phyloP scores from a whole-genome alignment of 2,797 vertebrate species.

The Saxicola maurus region DNA sequence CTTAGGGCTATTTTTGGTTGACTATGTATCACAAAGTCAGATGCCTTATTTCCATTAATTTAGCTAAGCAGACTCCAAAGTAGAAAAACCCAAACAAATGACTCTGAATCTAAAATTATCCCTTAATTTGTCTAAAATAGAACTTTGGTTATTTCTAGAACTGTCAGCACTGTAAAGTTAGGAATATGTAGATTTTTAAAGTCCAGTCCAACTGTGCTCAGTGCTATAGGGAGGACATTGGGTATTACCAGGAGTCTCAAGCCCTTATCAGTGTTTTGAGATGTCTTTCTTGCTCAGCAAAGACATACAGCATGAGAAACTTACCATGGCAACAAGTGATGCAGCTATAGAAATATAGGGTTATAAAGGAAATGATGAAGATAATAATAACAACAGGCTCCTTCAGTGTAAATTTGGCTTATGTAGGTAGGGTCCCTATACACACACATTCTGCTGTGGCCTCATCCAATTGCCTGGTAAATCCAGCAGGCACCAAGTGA shows the following conservation, averaged over 20 bases:
- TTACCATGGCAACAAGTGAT: neutral
- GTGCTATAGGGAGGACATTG: neutral
- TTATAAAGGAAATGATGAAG: neutral
- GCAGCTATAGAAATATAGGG: neutral
- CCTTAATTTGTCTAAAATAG: neutral
- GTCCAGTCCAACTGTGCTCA: neutral
- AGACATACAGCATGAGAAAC: neutral
- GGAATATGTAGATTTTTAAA: neutral
- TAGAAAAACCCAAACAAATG: fast-evolving
- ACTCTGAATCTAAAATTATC: neutral
- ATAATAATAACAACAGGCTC: neutral
- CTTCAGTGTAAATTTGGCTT: neutral
- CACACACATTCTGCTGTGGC: neutral
- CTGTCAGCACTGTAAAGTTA: neutral
- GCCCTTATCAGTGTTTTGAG: neutral
- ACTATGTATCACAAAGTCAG: neutral
- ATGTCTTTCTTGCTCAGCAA: neutral
- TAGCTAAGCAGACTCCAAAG: neutral
- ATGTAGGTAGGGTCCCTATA: no score
- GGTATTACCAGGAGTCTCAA: neutral
- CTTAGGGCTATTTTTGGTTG: neutral
- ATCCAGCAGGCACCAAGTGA: neutral
- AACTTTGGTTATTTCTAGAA: neutral
- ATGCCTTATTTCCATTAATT: neutral
- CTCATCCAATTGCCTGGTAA: neutral